Base-by-base conservation (phyloP, 2,888 invertebrate species). In the Enchytraeus crypticus region DNA sequence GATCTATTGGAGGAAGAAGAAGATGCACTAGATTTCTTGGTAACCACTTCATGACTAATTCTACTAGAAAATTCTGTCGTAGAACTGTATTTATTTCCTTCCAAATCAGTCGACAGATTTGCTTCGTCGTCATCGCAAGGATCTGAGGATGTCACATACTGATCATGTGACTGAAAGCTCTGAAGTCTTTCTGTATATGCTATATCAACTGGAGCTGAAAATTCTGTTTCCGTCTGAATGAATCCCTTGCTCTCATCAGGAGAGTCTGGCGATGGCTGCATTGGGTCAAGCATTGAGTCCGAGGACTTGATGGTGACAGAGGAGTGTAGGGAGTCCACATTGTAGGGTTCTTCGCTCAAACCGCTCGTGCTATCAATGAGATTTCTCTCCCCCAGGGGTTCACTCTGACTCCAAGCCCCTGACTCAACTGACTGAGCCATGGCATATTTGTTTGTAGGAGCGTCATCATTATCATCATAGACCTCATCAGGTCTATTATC, bases 361-460 rank as follows among this genome's bases (percentile, higher is more conserved):
- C 57, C 49, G 27, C 47, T 33, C 26, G 32, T 32, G 34, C 54
- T 54, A 38, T 33, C 23, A 18, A 23, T 54, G 34, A 32, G n/a
- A n/a, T n/a, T n/a, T n/a, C n/a, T n/a, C 29, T 47, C 63, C 38
- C 47, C 53, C 23, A 61, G 61, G 38, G 59, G 57, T 38, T 66
- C 68, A 38, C 55, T 61, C 51, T 68, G 68, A 51, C 67, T 69
- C 63, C 64, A 69, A 8, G 67, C 67, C 32, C 71, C 72, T 21
- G 77, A 76, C 64, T 77, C 77, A 51, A 70, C 67, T 14, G 77
- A 77, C 29, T 74, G 73, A 60, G 73, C 72, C 75, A 77, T 75
- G 34, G 73, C 74, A 11, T 11, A 11, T 11, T 23, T 11, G 8
- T 18, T 5, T 23, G 11, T 23, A 5, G 49, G 8, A 11, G 18